Conservation (phyloP, 1,140 invertebrate genomes). For the Zaprionus lachaisei region DNA sequence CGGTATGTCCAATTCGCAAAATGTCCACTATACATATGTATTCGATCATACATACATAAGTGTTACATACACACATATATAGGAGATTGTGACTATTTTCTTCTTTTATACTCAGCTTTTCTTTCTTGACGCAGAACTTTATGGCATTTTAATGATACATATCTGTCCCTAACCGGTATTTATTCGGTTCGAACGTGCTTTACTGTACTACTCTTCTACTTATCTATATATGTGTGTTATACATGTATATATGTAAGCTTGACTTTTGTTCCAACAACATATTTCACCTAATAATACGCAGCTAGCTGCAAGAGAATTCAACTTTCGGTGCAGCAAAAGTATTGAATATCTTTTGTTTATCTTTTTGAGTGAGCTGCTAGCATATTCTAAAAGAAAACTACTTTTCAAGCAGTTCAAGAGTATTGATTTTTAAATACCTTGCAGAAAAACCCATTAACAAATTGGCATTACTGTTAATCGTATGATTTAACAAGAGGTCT, state of each 20-base stretch:
- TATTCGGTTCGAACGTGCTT: no score
- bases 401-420: neutral
- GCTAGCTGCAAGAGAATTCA: neutral
- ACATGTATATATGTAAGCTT: neutral
- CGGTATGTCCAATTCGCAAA: slow-evolving; percentile 10
- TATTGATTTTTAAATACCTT: no score
- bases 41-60: neutral
- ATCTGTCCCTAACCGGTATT: no score
- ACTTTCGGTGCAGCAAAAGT: neutral
- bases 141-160: no score
- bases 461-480: no score
- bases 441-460: no score
- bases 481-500: no score
- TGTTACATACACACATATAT: neutral
- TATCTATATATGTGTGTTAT: no score
- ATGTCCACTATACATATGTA: neutral
- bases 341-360: neutral
- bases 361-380: neutral
- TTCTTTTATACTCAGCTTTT: neutral
- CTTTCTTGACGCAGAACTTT: neutral
- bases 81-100: neutral
- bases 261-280: neutral
- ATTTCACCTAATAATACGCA: neutral
- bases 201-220: no score
- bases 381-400: neutral